phyloP scores from a whole-genome alignment of 2,797 vertebrate species.

The Chloroceryle amazona region DNA sequence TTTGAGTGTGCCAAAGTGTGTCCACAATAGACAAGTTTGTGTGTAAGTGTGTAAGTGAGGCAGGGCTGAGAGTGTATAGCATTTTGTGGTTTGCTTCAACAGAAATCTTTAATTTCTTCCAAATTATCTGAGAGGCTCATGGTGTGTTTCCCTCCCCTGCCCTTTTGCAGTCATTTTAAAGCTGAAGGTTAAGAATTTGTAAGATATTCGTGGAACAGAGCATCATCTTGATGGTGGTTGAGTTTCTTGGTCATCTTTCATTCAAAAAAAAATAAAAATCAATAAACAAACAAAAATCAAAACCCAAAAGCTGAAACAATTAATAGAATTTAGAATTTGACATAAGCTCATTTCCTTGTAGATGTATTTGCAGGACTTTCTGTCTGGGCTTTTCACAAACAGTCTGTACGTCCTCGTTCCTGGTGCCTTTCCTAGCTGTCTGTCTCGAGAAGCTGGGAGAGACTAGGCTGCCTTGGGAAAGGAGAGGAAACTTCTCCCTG shows the following conservation, averaged over 20 bases:
- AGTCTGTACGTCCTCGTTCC: neutral
- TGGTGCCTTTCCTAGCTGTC: neutral
- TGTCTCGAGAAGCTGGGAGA: neutral
- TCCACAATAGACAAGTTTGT: neutral
- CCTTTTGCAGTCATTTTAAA: neutral
- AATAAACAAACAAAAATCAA: neutral
- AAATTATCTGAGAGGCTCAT: neutral
- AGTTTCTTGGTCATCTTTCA: neutral
- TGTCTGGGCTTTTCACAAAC: neutral
- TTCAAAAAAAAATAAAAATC: neutral
- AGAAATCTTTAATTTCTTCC: constrained; percentile 17
- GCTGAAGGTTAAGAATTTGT: neutral
- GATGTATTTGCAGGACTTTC: neutral
- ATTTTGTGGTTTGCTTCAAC: neutral
- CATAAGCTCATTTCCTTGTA: neutral
- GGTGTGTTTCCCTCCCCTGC: neutral
- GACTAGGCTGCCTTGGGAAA: neutral
- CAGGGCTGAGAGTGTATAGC: neutral
- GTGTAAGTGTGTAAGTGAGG: neutral
- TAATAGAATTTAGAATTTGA: neutral
- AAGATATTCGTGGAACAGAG: neutral
- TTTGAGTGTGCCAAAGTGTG: neutral
- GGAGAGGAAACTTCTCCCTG: constrained; percentile 69
- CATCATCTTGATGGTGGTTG: neutral
- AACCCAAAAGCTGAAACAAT: too few relatives aligned